A percentile compares a stretch with the other conserved stretches of the same genome.
These are phyloP conservation scores for Xylocopa sonorina DNA, from an alignment of 1,140 invertebrate genomes.

Conservation along the genomic window DNA sequence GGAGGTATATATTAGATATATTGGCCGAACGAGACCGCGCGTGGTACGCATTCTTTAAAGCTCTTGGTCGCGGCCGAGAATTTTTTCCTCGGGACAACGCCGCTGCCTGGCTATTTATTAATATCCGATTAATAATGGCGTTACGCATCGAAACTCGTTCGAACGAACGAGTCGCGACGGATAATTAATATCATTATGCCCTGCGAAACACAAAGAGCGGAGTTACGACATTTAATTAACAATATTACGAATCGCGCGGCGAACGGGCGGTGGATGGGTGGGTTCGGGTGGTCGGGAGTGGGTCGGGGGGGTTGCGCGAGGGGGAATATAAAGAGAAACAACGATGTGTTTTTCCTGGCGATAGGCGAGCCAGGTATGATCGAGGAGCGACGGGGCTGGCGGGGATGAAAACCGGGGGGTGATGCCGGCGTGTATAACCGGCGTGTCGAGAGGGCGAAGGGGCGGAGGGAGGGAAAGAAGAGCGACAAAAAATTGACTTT, in stretches of 20 bases:
- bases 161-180: slow-evolving; percentile 42
- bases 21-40: too few species aligned
- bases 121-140: slow-evolving; percentile 50
- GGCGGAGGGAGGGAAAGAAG: slow-evolving; percentile 59
- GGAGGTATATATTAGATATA: too few species aligned
- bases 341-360: slow-evolving; percentile 52
- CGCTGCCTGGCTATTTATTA: slow-evolving; percentile 44
- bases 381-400: too few species aligned
- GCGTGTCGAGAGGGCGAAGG: slow-evolving; percentile 44
- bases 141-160: slow-evolving; percentile 43
- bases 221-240: slow-evolving; percentile 58
- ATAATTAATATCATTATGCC: slow-evolving; percentile 54
- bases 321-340: slow-evolving; percentile 53
- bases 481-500: slow-evolving; percentile 72
- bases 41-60: neutral
- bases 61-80: neutral
- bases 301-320: neutral
- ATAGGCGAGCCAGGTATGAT: slow-evolving; percentile 51
- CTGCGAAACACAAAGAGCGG: slow-evolving; percentile 50
- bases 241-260: slow-evolving; percentile 46
- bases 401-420: slow-evolving; percentile 10
- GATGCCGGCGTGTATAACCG: slow-evolving; percentile 30
- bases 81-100: slow-evolving; percentile 3
- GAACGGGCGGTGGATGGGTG: neutral
- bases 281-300: neutral